Base-by-base conservation (phyloP, 1,140 invertebrate genomes). In the Centruroides vittatus region DNA sequence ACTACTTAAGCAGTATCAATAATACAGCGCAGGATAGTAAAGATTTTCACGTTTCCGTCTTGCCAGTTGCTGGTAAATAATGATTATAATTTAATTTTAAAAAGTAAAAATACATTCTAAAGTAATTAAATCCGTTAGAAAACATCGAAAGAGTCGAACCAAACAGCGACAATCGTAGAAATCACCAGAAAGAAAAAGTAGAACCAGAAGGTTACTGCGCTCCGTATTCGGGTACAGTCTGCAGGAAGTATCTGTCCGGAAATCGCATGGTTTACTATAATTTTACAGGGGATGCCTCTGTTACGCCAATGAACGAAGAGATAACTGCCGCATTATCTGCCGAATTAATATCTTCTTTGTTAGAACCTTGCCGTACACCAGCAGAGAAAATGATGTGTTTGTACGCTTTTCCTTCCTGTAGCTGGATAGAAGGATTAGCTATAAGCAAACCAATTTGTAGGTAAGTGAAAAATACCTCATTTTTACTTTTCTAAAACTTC, bases 341-440 rank as follows among this genome's bases (percentile, higher is more conserved):
- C 65, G 89, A 93, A 77, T 77, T 93, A 68, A 88, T 94, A 67
- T 76, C 79, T 13, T 81, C 81, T 54, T 76, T 92, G 7, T 79
- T 81, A 51, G 86, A 89, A 66, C 84, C 88, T 53, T 96, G 93
- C 76, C 78, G 85, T 54, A 83, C 80, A 66, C 86, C 86, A 55
- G 91, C 92, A 47, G 88, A 93, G 75, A 84, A 86, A 73, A 78
- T 95, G 69, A 76, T 96, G 11, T 96, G 93, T 74, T 80, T 86
- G 55, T 93, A 91, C 76, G 90, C 90, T 11, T 95, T 94, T 76
- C 92, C 92, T 5, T 82, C 86, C 70, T 96, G 93, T 71, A 76
- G 82, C 50, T 71, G 84, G 66, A 79, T 80, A 12, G 64, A 67
- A 66, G 79, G 81, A 4, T 49, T 54, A 5, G 59, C 65, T 8